Conservation (phyloP, 2,888 invertebrate genomes). For the Catonia carolina region DNA sequence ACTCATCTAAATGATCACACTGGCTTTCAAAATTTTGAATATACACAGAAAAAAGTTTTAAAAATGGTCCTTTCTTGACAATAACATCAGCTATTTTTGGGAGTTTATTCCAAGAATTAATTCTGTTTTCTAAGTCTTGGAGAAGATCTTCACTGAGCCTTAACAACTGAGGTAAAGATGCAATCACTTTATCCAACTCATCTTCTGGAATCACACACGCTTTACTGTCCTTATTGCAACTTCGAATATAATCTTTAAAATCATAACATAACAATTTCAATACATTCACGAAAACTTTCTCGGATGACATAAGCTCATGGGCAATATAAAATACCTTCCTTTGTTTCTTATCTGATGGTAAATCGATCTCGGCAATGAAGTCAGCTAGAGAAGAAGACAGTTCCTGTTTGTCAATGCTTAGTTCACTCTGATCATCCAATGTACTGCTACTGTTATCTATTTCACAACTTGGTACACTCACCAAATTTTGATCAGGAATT, state of each 20-base stretch:
- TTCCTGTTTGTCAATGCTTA: not conserved
- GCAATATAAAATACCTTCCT: constrained; percentile 47
- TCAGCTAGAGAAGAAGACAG: too few relatives aligned
- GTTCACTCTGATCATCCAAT: constrained; percentile 12
- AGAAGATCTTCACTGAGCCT: constrained; percentile 49
- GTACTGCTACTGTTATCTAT: constrained; percentile 19
- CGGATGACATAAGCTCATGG: constrained; percentile 50
- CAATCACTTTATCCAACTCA: constrained; percentile 46
- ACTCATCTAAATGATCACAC: constrained; percentile 46
- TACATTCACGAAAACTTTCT: constrained; percentile 49
- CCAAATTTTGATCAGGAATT: not conserved
- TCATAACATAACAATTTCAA: constrained; percentile 48
- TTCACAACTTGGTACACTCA: constrained; percentile 5
- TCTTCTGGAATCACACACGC: constrained; percentile 43
- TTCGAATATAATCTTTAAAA: constrained; percentile 43
- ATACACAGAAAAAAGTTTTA: constrained; percentile 51
- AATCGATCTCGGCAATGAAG: not conserved
- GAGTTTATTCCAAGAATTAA: constrained; percentile 44
- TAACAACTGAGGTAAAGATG: constrained; percentile 48
- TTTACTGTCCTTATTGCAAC: constrained; percentile 36
- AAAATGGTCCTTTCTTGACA: constrained; percentile 52
- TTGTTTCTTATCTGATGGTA: constrained; percentile 29
- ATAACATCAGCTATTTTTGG: constrained; percentile 50
- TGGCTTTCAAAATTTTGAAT: constrained; percentile 49
- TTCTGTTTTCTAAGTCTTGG: constrained; percentile 45